Evolutionary conservation across 2,888 invertebrate genomes (phyloP), one percentile per base, ranked within the genome.

Genomic region (Meliscaeva auricollis): DNA sequence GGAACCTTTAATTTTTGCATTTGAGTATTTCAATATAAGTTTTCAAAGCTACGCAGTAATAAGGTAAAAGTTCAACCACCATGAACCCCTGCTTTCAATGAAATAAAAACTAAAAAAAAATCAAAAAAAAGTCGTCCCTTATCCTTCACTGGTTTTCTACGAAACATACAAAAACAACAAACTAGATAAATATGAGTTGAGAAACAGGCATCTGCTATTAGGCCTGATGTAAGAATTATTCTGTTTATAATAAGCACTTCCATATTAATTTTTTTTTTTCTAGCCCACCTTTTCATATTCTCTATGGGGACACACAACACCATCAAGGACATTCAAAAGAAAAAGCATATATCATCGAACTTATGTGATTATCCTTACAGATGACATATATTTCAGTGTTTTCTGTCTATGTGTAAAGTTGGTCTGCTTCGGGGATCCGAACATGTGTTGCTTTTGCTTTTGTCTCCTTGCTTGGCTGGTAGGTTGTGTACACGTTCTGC

Each of bases 351-450:
- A 82, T 82, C 81, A 82, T 72, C 50, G 66, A 82, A 82, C 81
- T 82, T 82, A 72, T 77, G 60, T 82, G 76, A 82, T 77, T 82
- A 77, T 82, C 81, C 81, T 72, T 82, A 17, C 44, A 35, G 50
- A 77, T 68, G 81, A 77, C 76, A 77, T 77, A 66, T 52, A 76
- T 72, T 82, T 77, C 58, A 46, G 44, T 77, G 66, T 74, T 73
- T 50, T 38, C 68, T 48, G 30, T 64, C 62, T 75, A 35, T 72
- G 58, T 44, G 58, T 52, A 76, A 70, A 66, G 56, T 68, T 77
- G 66, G 58, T 35, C 35, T 38, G 32, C 9, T 66, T 35, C 60
- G 38, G 3, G 52, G 41, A 58, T 50, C n/a, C 15, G n/a, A 76
- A 75, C 81, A 81, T 81, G 72, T 81, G 81, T 72, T 64, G 70